Conservation (phyloP, 2,797 vertebrate genomes). For the Setipinna tenuifilis region DNA sequence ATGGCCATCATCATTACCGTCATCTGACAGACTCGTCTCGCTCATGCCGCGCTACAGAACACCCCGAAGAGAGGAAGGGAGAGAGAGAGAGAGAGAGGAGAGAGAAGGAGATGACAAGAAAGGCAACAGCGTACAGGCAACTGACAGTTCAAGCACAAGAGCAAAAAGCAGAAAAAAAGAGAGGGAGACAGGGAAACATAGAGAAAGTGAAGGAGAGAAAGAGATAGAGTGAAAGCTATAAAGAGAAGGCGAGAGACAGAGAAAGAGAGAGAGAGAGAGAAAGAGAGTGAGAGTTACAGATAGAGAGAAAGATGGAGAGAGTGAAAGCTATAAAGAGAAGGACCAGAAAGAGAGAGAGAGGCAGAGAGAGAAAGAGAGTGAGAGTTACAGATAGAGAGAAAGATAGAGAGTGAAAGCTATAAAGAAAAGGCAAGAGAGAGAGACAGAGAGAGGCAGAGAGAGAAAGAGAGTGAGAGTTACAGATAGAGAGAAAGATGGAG, state of each 20-base stretch:
- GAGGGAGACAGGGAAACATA: constrained; percentile 24
- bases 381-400: neutral
- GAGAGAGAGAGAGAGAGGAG: constrained; percentile 28
- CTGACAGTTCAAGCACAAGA: constrained; percentile 48
- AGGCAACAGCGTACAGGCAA: constrained; percentile 37
- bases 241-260: no score
- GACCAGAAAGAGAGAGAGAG: no score
- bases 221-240: no score
- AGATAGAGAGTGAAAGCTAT: no score
- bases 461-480: constrained; percentile 29
- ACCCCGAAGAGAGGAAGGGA: constrained; percentile 35
- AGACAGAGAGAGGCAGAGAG: neutral
- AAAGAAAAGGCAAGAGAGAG: no score
- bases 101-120: constrained; percentile 39
- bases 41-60: constrained; percentile 42
- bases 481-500: neutral
- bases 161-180: constrained; percentile 37
- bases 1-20: constrained; percentile 40
- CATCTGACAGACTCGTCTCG: constrained; percentile 40
- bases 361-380: constrained; percentile 31
- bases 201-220: no score
- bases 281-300: no score
- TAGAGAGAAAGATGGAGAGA: no score
- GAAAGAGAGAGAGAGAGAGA: no score
- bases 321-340: no score